Percentiles rank a stretch among this genome's conserved stretches.
phyloP scores from a whole-genome alignment of 2,888 invertebrate genomes.

The Synergus itoensis region DNA sequence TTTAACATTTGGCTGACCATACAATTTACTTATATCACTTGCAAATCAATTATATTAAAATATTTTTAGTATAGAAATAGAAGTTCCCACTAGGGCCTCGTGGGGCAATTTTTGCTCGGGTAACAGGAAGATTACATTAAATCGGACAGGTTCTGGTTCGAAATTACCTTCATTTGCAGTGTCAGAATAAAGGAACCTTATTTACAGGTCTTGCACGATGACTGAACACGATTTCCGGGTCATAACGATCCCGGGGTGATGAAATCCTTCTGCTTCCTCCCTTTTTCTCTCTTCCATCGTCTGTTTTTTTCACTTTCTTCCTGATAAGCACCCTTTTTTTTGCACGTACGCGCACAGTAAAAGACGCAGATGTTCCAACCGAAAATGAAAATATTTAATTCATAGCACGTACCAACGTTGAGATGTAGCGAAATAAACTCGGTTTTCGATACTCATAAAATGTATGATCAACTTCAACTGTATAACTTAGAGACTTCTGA shows the following conservation, averaged over 20 bases:
- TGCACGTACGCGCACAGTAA: neutral
- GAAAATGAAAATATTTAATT: slow-evolving; percentile 28
- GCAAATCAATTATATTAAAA: neutral
- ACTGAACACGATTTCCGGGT: neutral
- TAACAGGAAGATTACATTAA: neutral
- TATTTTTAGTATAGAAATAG: too few relatives aligned
- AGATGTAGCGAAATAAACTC: slow-evolving; percentile 2
- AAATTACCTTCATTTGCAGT: neutral
- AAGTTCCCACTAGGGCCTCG: too few relatives aligned
- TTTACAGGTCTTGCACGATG: neutral
- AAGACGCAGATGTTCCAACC: slow-evolving; percentile 1
- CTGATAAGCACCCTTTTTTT: neutral
- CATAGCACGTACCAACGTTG: neutral
- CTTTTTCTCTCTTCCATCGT: neutral
- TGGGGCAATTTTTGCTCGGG: too few relatives aligned
- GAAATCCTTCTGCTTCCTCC: neutral
- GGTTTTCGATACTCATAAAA: slow-evolving; percentile 7
- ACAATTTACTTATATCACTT: neutral
- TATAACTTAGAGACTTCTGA: neutral
- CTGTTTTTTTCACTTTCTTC: neutral
- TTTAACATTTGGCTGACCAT: neutral
- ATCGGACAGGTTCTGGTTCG: neutral
- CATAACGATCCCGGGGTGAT: neutral
- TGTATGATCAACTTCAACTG: neutral
- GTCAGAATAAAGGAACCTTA: neutral